Evolutionary conservation across 1,140 invertebrate species (phyloP).

Genomic region (Laodelphax striatellus): DNA sequence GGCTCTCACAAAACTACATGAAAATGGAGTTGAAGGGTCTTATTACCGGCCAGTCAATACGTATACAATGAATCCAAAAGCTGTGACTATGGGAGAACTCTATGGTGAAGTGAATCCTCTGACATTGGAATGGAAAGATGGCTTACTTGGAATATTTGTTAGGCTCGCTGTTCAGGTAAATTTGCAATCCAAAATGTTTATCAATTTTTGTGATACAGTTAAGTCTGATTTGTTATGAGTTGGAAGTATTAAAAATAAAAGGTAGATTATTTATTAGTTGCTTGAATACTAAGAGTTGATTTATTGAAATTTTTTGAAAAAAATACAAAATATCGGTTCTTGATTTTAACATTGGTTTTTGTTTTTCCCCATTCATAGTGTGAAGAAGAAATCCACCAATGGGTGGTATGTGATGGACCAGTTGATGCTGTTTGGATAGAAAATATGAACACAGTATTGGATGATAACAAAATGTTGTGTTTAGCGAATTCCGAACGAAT

Average conservation of each 20-base stretch:
- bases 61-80: conserved; percentile 76
- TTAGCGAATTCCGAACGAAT: conserved; percentile 81
- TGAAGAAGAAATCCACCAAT: conserved; percentile 56
- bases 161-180: conserved; percentile 52
- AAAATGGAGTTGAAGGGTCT: conserved; percentile 38
- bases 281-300: no score
- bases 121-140: conserved; percentile 83
- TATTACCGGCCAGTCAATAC: conserved; percentile 50
- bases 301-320: no score
- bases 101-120: conserved; percentile 78
- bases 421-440: conserved; percentile 94
- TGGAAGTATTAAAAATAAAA: no score
- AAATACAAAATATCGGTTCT: no score
- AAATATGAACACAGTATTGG: conserved; percentile 86
- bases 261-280: no score
- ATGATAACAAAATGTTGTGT: conserved; percentile 90
- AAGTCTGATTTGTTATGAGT: no score
- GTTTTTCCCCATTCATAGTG: conserved; percentile 28
- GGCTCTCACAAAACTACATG: conserved; percentile 47
- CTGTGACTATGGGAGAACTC: conserved; percentile 75
- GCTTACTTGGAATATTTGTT: conserved; percentile 60
- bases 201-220: no score
- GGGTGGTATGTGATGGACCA: conserved; percentile 80
- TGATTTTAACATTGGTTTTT: no score
- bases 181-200: background rate